phyloP scores from a whole-genome alignment of 2,888 invertebrate genomes.

The Drosophila paramelanica region DNA sequence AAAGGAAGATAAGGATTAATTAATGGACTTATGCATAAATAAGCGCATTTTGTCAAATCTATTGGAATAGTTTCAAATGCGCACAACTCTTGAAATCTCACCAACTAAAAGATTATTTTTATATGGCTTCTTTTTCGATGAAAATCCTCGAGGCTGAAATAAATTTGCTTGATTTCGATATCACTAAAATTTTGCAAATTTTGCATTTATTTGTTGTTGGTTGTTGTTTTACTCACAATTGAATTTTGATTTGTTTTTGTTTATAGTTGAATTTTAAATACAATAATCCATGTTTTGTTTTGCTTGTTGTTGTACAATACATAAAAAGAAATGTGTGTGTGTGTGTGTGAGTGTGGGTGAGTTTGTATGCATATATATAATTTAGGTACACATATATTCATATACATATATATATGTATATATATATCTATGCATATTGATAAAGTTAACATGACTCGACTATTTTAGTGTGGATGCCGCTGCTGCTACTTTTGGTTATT shows the following conservation, averaged over 20 bases:
- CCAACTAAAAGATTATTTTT: too few species aligned
- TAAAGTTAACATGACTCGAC: slow-evolving; percentile 54
- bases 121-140: too few species aligned
- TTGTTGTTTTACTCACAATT: slow-evolving; percentile 32
- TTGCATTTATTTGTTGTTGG: slow-evolving; percentile 54
- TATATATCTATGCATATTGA: slow-evolving; percentile 33
- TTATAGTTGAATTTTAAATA: slow-evolving; percentile 44
- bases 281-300: slow-evolving; percentile 40
- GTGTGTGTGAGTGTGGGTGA: slow-evolving; percentile 1
- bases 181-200: slow-evolving; percentile 64
- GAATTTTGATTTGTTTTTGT: slow-evolving; percentile 20
- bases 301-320: slow-evolving; percentile 57
- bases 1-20: too few species aligned
- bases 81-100: too few species aligned
- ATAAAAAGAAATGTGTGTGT: slow-evolving; percentile 45
- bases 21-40: too few species aligned
- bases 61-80: too few species aligned
- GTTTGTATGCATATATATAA: slow-evolving; percentile 3
- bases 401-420: slow-evolving; percentile 13
- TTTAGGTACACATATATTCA: slow-evolving; percentile 25
- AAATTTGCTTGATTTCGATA: slow-evolving; percentile 26
- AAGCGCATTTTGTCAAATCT: too few species aligned
- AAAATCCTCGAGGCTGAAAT: not conserved
- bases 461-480: slow-evolving; percentile 25
- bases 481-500: slow-evolving; percentile 5